Evolutionary conservation across 2,888 invertebrate species (phyloP), one percentile per base, ranked within the genome.

Genomic region (Adelphocoris suturalis): DNA sequence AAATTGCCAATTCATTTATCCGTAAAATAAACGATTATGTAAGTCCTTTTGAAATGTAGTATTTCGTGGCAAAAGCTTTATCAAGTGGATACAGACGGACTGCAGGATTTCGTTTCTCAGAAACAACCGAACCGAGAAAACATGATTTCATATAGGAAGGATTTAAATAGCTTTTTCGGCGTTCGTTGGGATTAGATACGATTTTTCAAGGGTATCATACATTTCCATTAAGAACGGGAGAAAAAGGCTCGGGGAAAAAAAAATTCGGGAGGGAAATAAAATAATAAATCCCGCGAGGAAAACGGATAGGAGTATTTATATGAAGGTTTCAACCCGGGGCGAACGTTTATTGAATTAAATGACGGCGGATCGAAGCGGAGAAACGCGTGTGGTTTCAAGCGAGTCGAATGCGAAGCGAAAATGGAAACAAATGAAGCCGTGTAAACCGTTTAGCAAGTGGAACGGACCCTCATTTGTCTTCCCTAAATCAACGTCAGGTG

Each of bases 401-500:
- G 23, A 23, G 23, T 68, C 19, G 11, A 23, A 68, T 68, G 23
- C 68, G 68, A 19, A 9, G 11, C 5, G 86, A 86, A 86, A 86
- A 86, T 86, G 86, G 48, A 75, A 86, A 86, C 86, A 86, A 86
- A 86, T 86, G 86, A 86, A 86, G 86, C 86, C 28, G n/a, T 75
- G 86, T 75, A 75, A 86, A 86, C 47, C 86, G 86, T 86, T 86
- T 75, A 86, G 86, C 19, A 48, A 47, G 61, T 37, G 75, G 47
- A 86, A 86, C 46, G 76, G 68, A 68, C 68, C 75, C 86, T 86
- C 86, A 86, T 86, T 86, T 86, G 86, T 86, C 86, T 86, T 86
- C 47, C 86, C 86, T 86, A 86, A 86, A 86, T 86, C 86, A 86
- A 86, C 86, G 86, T 86, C 86, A 86, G 86, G n/a, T n/a, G 19